These are phyloP conservation scores for Drosophila neocordata DNA, from an alignment of 1,140 invertebrate genomes.

Conservation along the genomic window DNA sequence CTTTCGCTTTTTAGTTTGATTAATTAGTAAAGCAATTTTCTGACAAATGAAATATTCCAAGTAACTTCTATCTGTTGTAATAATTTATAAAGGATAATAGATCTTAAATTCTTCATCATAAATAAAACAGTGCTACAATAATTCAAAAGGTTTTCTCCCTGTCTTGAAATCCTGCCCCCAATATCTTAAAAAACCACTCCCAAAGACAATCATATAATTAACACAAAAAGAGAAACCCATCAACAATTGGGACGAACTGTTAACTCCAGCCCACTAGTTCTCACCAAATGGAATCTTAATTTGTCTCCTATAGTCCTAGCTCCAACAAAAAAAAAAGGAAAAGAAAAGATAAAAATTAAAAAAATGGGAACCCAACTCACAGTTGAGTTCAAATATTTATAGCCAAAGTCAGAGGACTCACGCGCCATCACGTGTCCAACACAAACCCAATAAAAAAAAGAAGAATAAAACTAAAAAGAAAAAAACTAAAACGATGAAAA, in stretches of 20 bases:
- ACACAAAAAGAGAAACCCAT: slow-evolving; percentile 19
- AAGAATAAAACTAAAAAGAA: background rate
- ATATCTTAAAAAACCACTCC: background rate
- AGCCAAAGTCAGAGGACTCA: slow-evolving; percentile 63
- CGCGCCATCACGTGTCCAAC: slow-evolving; percentile 73
- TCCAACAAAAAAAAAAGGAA: slow-evolving; percentile 28
- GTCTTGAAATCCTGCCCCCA: background rate
- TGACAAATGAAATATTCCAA: no score
- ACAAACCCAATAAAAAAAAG: slow-evolving; percentile 19
- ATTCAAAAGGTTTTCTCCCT: background rate
- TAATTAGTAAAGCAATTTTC: no score
- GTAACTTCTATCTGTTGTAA: no score
- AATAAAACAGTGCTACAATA: no score
- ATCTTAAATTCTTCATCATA: no score
- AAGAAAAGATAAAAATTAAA: background rate
- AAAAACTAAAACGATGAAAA: slow-evolving; percentile 18
- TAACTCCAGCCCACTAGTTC: slow-evolving; percentile 75
- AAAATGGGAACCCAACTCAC: slow-evolving; percentile 39
- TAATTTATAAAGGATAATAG: no score
- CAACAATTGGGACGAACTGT: slow-evolving; percentile 53
- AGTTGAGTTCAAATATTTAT: slow-evolving; percentile 70
- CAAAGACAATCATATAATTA: slow-evolving; percentile 16
- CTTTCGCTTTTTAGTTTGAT: no score
- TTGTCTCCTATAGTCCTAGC: slow-evolving; percentile 46
- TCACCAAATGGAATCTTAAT: slow-evolving; percentile 63